These are phyloP conservation scores for Rhinogobio ventralis DNA, from an alignment of 2,797 vertebrate species.

Conservation along the genomic window DNA sequence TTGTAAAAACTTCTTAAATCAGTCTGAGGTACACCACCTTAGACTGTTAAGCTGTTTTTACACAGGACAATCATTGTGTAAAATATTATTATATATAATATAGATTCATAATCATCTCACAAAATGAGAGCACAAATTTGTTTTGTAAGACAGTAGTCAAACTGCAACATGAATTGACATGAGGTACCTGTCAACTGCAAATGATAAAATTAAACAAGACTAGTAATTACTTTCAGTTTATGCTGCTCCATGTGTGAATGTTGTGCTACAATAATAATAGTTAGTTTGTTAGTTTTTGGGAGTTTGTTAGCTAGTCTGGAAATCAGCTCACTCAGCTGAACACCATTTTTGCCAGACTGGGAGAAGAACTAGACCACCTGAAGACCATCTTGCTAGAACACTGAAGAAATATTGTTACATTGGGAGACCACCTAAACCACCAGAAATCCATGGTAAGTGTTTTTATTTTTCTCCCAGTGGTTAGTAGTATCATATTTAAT, in stretches of 20 bases:
- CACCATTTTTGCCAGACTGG: no score
- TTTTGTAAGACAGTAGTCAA: constrained; percentile 1
- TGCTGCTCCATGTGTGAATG: neutral
- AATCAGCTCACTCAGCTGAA: neutral
- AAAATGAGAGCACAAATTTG: neutral
- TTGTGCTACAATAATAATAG: no score
- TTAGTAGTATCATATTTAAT: neutral
- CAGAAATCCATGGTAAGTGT: neutral
- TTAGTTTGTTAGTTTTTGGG: no score
- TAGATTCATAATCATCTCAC: no score
- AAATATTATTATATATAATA: no score
- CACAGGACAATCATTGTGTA: neutral
- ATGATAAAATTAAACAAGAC: constrained; percentile 29
- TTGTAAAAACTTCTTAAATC: neutral
- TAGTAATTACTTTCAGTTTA: neutral
- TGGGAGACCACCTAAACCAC: neutral
- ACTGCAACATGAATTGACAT: neutral
- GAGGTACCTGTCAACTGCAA: neutral
- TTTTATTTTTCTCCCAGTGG: neutral
- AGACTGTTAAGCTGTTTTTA: neutral
- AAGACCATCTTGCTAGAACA: neutral
- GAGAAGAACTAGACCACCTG: neutral
- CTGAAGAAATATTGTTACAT: neutral
- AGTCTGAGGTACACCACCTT: neutral
- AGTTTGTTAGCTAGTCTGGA: neutral